Evolutionary conservation across 2,113 vertebrate genomes (phyloP).

Genomic region (Colaptes auratus): DNA sequence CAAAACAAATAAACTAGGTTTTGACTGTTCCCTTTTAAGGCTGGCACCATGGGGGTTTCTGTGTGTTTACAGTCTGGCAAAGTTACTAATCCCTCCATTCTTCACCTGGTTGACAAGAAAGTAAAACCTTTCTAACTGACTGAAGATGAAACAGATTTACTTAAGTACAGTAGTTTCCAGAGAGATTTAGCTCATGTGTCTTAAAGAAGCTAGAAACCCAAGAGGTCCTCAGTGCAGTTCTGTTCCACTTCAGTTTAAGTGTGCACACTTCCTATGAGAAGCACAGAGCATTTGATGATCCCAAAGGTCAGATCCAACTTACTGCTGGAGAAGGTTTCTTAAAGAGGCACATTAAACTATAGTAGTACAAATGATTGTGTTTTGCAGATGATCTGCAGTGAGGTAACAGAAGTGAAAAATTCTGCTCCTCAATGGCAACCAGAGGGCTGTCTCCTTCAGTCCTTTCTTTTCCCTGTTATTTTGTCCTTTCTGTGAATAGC

Average conservation of each 20-base stretch:
- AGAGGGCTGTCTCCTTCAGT: not conserved
- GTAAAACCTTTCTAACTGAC: not conserved
- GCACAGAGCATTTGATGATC: not conserved
- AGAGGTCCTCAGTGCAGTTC: not conserved
- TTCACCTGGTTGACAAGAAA: not conserved
- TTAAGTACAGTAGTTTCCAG: not conserved
- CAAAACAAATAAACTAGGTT: not conserved
- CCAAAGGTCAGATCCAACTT: not conserved
- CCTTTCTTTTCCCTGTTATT: not conserved
- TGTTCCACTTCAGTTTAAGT: not conserved
- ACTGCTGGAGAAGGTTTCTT: not conserved
- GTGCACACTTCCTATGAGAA: not conserved
- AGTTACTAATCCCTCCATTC: not conserved
- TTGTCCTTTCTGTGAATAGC: not conserved
- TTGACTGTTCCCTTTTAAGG: not conserved
- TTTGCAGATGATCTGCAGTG: not conserved
- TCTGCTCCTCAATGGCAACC: not conserved
- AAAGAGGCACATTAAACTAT: not conserved
- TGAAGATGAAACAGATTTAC: not conserved
- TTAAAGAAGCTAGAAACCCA: not conserved
- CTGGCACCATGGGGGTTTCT: not conserved
- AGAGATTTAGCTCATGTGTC: not conserved
- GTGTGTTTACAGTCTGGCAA: not conserved
- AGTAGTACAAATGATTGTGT: not conserved
- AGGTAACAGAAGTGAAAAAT: not conserved